Percentiles rank a stretch among this genome's conserved stretches.
These are phyloP conservation scores for Seira musarum DNA, from an alignment of 2,888 invertebrate species.

Conservation along the genomic window DNA sequence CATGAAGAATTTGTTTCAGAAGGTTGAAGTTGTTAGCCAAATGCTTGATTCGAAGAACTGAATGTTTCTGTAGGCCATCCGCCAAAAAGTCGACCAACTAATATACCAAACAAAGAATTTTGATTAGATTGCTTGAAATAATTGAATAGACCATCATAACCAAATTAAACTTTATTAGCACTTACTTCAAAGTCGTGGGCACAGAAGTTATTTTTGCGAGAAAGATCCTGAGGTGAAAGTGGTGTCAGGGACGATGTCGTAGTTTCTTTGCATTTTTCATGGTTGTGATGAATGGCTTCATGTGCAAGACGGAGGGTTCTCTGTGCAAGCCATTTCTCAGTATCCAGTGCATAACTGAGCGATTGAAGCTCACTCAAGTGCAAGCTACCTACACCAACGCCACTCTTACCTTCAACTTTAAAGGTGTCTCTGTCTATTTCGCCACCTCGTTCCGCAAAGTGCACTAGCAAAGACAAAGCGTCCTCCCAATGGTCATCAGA, in stretches of 20 bases:
- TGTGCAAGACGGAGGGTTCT: conserved; percentile 47
- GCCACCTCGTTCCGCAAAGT: conserved; percentile 59
- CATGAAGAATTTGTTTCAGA: conserved; percentile 22
- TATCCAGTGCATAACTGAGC: conserved; percentile 62
- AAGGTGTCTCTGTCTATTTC: too few species aligned
- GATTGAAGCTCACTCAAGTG: conserved; percentile 50
- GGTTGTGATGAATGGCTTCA: conserved; percentile 34
- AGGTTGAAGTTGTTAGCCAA: conserved; percentile 64
- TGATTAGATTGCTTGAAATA: not conserved
- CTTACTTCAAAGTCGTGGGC: too few species aligned
- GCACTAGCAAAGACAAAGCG: conserved; percentile 57
- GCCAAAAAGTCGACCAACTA: conserved; percentile 67
- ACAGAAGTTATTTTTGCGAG: too few species aligned
- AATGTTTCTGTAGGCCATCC: conserved; percentile 59
- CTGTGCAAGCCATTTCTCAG: conserved; percentile 49
- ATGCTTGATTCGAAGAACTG: conserved; percentile 62
- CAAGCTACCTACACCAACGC: too few species aligned
- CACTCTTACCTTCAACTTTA: too few species aligned
- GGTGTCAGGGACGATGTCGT: too few species aligned
- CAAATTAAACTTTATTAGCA: too few species aligned
- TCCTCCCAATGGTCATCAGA: conserved; percentile 67
- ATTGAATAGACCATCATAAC: not conserved
- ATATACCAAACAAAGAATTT: conserved; percentile 17
- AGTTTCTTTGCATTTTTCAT: too few species aligned
- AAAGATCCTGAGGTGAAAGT: too few species aligned